Conservation (phyloP, 2,113 vertebrate species). For the Bothrops jararaca region DNA sequence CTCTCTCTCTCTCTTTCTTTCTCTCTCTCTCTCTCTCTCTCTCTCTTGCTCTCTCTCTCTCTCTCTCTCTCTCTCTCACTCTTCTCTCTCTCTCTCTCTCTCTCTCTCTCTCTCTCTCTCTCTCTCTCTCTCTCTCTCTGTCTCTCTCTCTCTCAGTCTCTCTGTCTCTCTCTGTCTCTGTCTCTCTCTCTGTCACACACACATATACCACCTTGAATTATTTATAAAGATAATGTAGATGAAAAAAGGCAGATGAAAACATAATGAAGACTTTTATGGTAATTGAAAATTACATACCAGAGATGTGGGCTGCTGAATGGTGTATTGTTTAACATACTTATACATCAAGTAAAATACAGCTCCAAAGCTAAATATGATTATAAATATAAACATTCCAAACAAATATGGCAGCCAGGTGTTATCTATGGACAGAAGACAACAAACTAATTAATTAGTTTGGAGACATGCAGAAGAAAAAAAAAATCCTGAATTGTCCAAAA, state of each 20-base stretch:
- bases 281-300: constrained; percentile 65
- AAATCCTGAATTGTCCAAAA: background rate
- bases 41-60: background rate
- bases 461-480: background rate
- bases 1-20: too few species aligned
- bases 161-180: background rate
- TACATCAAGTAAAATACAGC: constrained; percentile 52
- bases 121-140: too few species aligned
- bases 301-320: constrained; percentile 61
- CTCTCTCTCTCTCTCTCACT: too few species aligned
- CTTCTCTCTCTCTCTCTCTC: too few species aligned
- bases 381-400: constrained; percentile 43
- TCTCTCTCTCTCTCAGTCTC: too few species aligned
- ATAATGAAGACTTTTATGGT: background rate
- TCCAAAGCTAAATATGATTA: constrained; percentile 42
- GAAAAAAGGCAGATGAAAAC: background rate
- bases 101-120: background rate
- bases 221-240: background rate
- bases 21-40: background rate
- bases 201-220: background rate
- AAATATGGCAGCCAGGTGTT: constrained; percentile 64
- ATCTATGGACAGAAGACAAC: constrained; percentile 54
- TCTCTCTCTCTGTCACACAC: too few species aligned
- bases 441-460: background rate
- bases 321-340: constrained; percentile 64